Conservation (phyloP, 2,888 invertebrate species). For the Lasioglossum villosulum region DNA sequence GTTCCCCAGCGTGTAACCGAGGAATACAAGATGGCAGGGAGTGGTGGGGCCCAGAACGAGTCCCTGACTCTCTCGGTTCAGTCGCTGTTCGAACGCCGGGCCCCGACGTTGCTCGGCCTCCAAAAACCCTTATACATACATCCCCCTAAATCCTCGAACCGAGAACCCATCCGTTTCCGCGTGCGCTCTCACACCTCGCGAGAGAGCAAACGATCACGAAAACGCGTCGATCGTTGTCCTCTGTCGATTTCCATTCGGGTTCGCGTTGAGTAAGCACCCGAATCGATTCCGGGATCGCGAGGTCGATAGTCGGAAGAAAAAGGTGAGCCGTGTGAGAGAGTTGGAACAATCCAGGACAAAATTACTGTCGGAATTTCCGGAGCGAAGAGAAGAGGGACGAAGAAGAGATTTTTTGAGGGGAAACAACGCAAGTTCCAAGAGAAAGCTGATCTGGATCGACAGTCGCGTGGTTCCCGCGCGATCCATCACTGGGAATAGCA, state of each 20-base stretch:
- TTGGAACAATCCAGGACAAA: background rate
- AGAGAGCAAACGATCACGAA: background rate
- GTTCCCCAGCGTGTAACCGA: constrained; percentile 31
- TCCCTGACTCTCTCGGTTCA: constrained; percentile 73
- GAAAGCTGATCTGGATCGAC: constrained; percentile 27
- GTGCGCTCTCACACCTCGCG: background rate
- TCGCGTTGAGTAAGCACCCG: background rate
- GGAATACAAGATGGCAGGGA: constrained; percentile 74
- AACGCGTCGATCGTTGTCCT: background rate
- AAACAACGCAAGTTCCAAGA: background rate
- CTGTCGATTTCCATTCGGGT: background rate
- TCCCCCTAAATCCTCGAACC: background rate
- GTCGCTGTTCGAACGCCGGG: constrained; percentile 82
- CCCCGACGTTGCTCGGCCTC: constrained; percentile 78
- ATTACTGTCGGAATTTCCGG: background rate
- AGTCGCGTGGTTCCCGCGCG: constrained; percentile 43
- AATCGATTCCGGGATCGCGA: background rate
- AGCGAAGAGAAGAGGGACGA: background rate
- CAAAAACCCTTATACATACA: background rate
- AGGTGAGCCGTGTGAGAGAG: constrained; percentile 30
- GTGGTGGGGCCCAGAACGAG: constrained; percentile 77
- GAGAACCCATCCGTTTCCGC: background rate
- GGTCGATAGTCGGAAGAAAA: constrained; percentile 18
- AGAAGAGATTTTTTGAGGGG: background rate
- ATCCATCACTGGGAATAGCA: constrained; percentile 23